Evolutionary conservation across 1,140 invertebrate species (phyloP), one percentile per base, ranked within the genome.

Genomic region (Conopomorpha cramerella): DNA sequence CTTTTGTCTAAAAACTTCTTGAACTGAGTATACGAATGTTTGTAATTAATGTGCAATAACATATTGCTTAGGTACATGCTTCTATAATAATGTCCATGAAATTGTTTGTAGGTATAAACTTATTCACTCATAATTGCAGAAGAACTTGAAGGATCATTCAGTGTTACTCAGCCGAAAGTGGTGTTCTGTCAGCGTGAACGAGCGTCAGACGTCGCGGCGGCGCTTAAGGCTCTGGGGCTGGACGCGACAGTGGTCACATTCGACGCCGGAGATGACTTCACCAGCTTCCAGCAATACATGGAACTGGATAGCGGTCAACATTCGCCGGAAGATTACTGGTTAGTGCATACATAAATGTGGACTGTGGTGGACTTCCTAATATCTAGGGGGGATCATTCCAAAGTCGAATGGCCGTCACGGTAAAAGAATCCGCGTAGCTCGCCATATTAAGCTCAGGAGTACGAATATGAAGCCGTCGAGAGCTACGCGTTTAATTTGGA

Each of bases 121-220:
- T n/a, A n/a, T n/a, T n/a, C n/a, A n/a, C n/a, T n/a, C n/a, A n/a
- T n/a, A n/a, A n/a, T n/a, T n/a, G n/a, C 41, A 70, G 65, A 36
- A 4, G 65, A 70, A 47, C 44, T 72, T 1, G 34, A 47, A 34
- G 41, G 23, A 1, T 48, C 48, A 1, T 67, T 72, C 25, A 23
- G 30, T 4, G 41, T 61, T 1, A 43, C 34, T 11, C 38, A 41
- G 25, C 70, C 70, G 0, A 74, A 58, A 34, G 34, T 65, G 4
- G 46, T 74, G 34, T 74, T 71, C 38, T 74, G 66, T 33, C 61
- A 66, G 36, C 67, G 57, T 19, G 52, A 66, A 14, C 63, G 57
- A 13, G 55, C 61, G 1, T 34, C 55, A 3, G 54, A 58, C 1
- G 39, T 71, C 0, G 61, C 67, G 38, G 26, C 54, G 4, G 54